Conservation (phyloP, 92 coral and sea anemone genomes). For the Muricea muricata region DNA sequence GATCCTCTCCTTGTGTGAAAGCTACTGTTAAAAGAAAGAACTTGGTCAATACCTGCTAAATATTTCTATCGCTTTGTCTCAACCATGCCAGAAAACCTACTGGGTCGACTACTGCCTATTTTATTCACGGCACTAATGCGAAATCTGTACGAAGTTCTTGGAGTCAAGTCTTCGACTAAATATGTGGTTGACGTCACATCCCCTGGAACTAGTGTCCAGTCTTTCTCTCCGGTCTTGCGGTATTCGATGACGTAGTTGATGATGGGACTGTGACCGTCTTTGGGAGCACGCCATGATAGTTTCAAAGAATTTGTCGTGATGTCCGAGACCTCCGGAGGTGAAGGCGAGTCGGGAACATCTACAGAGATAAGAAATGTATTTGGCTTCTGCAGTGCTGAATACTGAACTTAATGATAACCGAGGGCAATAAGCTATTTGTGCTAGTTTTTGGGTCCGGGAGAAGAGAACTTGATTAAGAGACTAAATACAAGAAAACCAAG, state of each 20-base stretch:
- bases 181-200: slow-evolving; percentile 28
- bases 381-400: not conserved
- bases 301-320: slow-evolving; percentile 28
- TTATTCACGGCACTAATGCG: slow-evolving; percentile 39
- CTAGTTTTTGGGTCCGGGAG: too few species aligned
- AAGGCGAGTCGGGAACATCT: slow-evolving; percentile 40
- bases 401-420: not conserved
- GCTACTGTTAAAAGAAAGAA: not conserved
- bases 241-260: slow-evolving; percentile 20
- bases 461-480: not conserved
- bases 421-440: too few species aligned
- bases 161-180: slow-evolving; percentile 7
- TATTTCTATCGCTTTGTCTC: slow-evolving; percentile 29
- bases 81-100: slow-evolving; percentile 18
- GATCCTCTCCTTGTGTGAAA: too few species aligned
- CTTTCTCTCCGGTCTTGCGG: slow-evolving; percentile 33
- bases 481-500: not conserved
- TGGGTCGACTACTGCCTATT: slow-evolving; percentile 32
- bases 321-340: slow-evolving; percentile 27
- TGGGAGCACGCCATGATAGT: slow-evolving; percentile 12
- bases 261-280: slow-evolving; percentile 21
- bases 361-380: not conserved
- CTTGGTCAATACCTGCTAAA: not conserved
- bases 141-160: slow-evolving; percentile 34
- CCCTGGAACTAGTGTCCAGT: slow-evolving; percentile 36